Evolutionary conservation across 2,797 vertebrate species (phyloP), one percentile per base, ranked within the genome.

Genomic region (Sebastolobus altivelis): DNA sequence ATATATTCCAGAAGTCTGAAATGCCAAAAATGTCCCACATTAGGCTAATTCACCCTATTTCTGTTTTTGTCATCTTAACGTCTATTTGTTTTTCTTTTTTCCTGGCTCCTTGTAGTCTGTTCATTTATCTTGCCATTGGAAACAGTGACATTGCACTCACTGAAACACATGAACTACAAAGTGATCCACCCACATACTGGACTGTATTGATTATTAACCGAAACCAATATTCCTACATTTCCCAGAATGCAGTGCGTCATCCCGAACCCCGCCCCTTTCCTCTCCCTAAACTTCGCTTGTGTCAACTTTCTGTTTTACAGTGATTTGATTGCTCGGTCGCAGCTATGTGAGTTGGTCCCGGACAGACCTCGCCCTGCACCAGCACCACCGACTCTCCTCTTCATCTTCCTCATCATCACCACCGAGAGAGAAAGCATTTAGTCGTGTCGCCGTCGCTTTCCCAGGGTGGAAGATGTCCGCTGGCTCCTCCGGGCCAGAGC

Each of bases 271-370:
- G 86, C 94, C 93, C 93, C 80, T 72, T 75, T 78, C 55, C 65
- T 65, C 18, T 78, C 35, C 74, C 74, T 20, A 77, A 43, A 83
- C 72, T 89, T 80, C 0, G 65, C 27, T 29, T 58, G 58, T 35
- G n/a, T 46, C 29, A 67, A 78, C 58, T 87, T 80, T 82, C 72
- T 83, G 82, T 92, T 93, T 88, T 87, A 93, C 91, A 84, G 72
- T 90, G 93, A 92, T 94, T 94, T 92, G 86, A 82, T 75, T 80
- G 79, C 85, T 68, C 8, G 46, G 9, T 16, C 2, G 54, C 40
- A n/a, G 65, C n/a, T 60, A 2, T 81, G 78, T 43, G 80, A 79
- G 46, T 84, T 52, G 77, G 8, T 27, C 16, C 61, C 14, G 49
- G 71, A 62, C 77, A 79, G 85, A 79, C 79, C 72, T 82, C 77